Percentiles rank a stretch among this genome's conserved stretches.
These are phyloP conservation scores for Eudasyphora cyanicolor DNA, from an alignment of 2,888 invertebrate species.

Conservation along the genomic window DNA sequence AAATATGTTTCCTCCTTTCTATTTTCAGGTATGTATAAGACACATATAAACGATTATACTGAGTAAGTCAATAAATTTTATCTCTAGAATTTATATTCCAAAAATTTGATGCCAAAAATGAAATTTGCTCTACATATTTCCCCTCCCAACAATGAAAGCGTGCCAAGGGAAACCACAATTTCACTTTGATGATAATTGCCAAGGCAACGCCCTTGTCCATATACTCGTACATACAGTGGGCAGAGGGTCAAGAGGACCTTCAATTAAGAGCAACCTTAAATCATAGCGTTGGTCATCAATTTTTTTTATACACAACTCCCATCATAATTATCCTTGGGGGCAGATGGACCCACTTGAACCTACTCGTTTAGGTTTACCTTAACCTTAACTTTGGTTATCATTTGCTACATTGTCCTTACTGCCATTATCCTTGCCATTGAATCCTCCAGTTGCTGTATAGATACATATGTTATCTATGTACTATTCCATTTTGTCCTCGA, in stretches of 20 bases:
- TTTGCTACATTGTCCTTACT: no score
- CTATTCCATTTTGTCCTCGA: background rate
- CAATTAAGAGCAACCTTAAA: background rate
- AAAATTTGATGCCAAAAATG: no score
- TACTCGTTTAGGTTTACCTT: no score
- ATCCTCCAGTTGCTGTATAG: no score
- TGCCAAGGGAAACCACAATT: background rate
- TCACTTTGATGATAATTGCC: constrained; percentile 3
- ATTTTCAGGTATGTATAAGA: constrained; percentile 57
- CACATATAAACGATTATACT: background rate
- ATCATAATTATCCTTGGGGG: no score
- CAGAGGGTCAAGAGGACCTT: no score
- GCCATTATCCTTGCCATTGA: no score
- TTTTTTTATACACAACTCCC: background rate
- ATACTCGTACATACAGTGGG: no score
- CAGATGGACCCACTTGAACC: no score
- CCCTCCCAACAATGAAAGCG: background rate
- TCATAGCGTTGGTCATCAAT: background rate
- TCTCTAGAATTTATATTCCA: no score
- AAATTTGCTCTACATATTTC: background rate
- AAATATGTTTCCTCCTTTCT: constrained; percentile 18
- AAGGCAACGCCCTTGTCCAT: constrained; percentile 39
- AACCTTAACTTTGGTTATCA: no score
- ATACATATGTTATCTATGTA: no score
- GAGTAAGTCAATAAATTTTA: constrained; percentile 41